These are phyloP conservation scores for Cecropterus lyciades DNA, from an alignment of 1,140 invertebrate genomes.

Conservation along the genomic window DNA sequence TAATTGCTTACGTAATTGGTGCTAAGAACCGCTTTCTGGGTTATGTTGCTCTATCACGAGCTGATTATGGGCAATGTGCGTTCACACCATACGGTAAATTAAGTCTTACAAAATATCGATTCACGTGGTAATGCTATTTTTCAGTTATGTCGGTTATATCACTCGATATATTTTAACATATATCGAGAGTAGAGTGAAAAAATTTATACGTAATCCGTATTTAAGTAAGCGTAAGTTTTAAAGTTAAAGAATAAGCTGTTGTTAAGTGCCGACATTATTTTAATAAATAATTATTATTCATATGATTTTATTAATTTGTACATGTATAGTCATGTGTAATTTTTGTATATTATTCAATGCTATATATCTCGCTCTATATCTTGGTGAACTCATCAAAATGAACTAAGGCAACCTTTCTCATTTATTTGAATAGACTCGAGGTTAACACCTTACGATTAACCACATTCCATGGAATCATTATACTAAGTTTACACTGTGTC, in stretches of 20 bases:
- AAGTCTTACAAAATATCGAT: constrained; percentile 22
- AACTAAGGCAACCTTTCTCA: constrained; percentile 51
- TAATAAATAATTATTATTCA: too few relatives aligned
- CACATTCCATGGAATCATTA: constrained; percentile 36
- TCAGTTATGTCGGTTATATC: neutral
- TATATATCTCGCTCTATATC: constrained; percentile 7
- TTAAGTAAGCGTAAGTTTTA: too few relatives aligned
- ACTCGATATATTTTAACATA: too few relatives aligned
- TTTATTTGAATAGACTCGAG: constrained; percentile 53
- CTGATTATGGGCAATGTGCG: constrained; percentile 21
- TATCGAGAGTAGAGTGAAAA: too few relatives aligned
- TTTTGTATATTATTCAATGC: too few relatives aligned
- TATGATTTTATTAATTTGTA: too few relatives aligned
- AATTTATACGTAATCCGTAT: too few relatives aligned
- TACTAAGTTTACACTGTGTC: constrained; percentile 12
- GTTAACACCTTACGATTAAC: constrained; percentile 45
- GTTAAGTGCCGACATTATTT: too few relatives aligned
- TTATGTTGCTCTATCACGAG: constrained; percentile 28
- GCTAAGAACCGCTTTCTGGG: constrained; percentile 35
- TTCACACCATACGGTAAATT: constrained; percentile 22
- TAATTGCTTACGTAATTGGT: constrained; percentile 31
- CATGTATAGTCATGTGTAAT: too few relatives aligned
- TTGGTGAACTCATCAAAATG: constrained; percentile 35
- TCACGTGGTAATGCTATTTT: neutral
- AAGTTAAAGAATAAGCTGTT: too few relatives aligned